Evolutionary conservation across 2,888 invertebrate species (phyloP).

Genomic region (Protophormia terraenovae): DNA sequence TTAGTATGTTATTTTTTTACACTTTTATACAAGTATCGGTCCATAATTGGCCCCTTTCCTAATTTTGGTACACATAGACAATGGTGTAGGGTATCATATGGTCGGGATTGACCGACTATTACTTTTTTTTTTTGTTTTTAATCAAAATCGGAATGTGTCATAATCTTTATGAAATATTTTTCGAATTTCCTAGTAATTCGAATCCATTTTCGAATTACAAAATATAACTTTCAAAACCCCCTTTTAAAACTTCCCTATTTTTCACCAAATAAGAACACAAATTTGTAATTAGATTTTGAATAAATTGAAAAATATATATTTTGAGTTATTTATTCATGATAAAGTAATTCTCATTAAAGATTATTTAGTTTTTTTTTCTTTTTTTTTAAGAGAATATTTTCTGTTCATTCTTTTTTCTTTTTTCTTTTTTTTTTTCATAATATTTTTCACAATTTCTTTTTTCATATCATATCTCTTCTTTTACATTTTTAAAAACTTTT

Average conservation of each 20-base stretch:
- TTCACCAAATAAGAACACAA: constrained; percentile 58
- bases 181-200: too few species aligned
- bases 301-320: constrained; percentile 73
- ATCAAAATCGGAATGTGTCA: too few species aligned
- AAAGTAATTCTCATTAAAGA: constrained; percentile 67
- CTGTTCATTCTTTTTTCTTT: neutral
- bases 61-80: too few species aligned
- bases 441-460: neutral
- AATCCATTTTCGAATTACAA: too few species aligned
- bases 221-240: too few species aligned
- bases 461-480: neutral
- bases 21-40: too few species aligned
- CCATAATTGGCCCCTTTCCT: too few species aligned
- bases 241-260: neutral
- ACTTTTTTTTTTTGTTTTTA: too few species aligned
- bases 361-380: constrained; percentile 48
- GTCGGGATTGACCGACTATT: too few species aligned
- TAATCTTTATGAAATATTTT: too few species aligned
- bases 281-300: constrained; percentile 51
- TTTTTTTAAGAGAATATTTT: constrained; percentile 42
- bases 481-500: neutral
- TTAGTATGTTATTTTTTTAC: too few species aligned
- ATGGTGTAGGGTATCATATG: too few species aligned
- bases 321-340: constrained; percentile 61
- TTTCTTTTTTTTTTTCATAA: constrained; percentile 61